These are phyloP conservation scores for Drosophila simulans DNA, from an alignment of 1,140 invertebrate species.

Conservation along the genomic window DNA sequence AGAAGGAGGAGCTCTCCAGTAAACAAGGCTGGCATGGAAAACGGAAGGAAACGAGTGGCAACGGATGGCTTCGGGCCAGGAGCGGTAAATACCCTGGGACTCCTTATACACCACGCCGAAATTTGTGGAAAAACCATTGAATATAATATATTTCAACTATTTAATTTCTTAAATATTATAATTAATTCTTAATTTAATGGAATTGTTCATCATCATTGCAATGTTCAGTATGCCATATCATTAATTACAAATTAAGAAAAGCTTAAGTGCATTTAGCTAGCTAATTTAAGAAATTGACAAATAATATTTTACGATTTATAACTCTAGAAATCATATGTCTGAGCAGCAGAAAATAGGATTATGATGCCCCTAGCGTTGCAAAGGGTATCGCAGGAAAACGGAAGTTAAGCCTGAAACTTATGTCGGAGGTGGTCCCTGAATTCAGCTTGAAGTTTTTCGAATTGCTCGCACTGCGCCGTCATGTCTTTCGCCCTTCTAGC, in stretches of 20 bases:
- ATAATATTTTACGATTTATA: too few species aligned
- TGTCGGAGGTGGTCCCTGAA: slow-evolving; percentile 36
- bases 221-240: too few species aligned
- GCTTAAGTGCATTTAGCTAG: too few species aligned
- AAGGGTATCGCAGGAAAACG: slow-evolving; percentile 21
- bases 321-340: not conserved
- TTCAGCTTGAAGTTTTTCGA: slow-evolving; percentile 56
- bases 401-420: slow-evolving; percentile 66
- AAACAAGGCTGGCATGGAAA: slow-evolving; percentile 47
- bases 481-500: slow-evolving; percentile 28
- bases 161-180: too few species aligned
- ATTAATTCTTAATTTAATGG: too few species aligned
- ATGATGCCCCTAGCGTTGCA: not conserved
- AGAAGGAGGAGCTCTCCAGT: slow-evolving; percentile 3
- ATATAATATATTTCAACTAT: too few species aligned
- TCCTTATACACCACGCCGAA: not conserved
- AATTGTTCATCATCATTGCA: too few species aligned
- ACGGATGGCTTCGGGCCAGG: slow-evolving; percentile 18
- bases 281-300: too few species aligned
- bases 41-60: slow-evolving; percentile 18
- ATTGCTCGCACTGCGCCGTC: slow-evolving; percentile 70
- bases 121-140: too few species aligned
- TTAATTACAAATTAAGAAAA: too few species aligned
- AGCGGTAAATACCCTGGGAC: slow-evolving; percentile 10
- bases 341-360: not conserved